A percentile compares a stretch with the other conserved stretches of the same genome.
phyloP scores from a whole-genome alignment of 2,797 vertebrate species.

The Sparidentex hasta region DNA sequence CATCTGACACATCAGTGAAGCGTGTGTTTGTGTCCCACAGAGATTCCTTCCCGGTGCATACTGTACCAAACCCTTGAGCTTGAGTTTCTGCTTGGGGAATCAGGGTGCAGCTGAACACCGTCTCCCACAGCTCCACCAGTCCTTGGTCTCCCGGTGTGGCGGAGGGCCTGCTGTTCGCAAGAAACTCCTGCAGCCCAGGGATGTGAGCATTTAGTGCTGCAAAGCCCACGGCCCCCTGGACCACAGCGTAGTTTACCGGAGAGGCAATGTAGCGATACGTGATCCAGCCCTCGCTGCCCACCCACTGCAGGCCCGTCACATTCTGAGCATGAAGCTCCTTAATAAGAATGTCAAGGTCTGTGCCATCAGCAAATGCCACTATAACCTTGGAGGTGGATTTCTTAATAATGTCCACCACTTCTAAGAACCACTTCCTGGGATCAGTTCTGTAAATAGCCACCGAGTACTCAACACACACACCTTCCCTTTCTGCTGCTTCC shows the following conservation, averaged over 20 bases:
- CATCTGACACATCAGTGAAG: conserved; percentile 86
- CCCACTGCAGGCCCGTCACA: conserved; percentile 86
- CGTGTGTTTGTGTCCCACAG: conserved; percentile 72
- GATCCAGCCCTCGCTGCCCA: conserved; percentile 89
- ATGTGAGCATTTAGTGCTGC: conserved; percentile 83
- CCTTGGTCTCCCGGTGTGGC: conserved; percentile 77
- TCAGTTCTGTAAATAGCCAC: conserved; percentile 87
- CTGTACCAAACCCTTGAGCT: conserved; percentile 22
- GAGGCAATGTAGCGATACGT: conserved; percentile 84
- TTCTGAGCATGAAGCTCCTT: conserved; percentile 85
- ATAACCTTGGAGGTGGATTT: conserved; percentile 86
- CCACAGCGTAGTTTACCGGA: conserved; percentile 77
- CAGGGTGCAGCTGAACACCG: conserved; percentile 79
- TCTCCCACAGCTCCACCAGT: conserved; percentile 86
- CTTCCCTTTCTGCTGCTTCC: conserved; percentile 80
- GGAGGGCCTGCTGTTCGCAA: conserved; percentile 77
- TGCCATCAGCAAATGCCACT: conserved; percentile 86
- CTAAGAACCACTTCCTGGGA: conserved; percentile 80
- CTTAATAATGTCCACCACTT: conserved; percentile 84
- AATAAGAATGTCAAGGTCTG: conserved; percentile 85
- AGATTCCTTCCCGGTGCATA: conserved; percentile 81
- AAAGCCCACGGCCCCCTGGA: conserved; percentile 85
- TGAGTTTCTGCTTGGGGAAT: conserved; percentile 32
- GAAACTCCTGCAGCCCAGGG: conserved; percentile 83
- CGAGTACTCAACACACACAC: conserved; percentile 86